These are phyloP conservation scores for Eucera pruinosa DNA, from an alignment of 2,888 invertebrate genomes.

Conservation along the genomic window DNA sequence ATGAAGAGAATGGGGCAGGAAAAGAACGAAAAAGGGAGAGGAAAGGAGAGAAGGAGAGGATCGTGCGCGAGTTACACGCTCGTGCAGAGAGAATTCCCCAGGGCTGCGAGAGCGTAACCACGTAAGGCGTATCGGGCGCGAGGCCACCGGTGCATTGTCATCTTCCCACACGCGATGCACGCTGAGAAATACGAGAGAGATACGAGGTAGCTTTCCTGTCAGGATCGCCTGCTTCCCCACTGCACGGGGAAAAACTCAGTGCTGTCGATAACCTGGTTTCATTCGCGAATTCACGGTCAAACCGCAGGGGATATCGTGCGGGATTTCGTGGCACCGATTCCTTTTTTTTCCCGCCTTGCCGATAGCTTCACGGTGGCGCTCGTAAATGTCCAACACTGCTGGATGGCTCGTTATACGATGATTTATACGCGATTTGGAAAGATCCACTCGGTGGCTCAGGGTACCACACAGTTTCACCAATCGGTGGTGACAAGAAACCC, in stretches of 20 bases:
- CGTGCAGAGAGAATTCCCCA: constrained; percentile 56
- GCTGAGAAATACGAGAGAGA: constrained; percentile 62
- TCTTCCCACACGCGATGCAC: constrained; percentile 75
- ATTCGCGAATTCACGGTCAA: constrained; percentile 44
- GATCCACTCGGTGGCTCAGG: neutral
- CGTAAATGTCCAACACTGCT: neutral
- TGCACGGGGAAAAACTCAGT: constrained; percentile 27
- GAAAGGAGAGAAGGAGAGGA: neutral
- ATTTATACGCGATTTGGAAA: constrained; percentile 6
- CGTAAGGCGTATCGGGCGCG: constrained; percentile 74
- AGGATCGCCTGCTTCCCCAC: neutral
- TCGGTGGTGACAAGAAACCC: too few species aligned
- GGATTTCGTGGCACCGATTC: constrained; percentile 5
- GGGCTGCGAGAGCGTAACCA: constrained; percentile 57
- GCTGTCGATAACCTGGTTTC: constrained; percentile 52
- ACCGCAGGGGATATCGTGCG: neutral
- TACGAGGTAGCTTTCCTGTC: constrained; percentile 17
- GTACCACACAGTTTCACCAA: neutral
- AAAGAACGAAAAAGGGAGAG: neutral
- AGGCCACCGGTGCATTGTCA: constrained; percentile 78
- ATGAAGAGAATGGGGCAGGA: neutral
- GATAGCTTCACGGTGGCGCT: neutral
- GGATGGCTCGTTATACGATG: neutral
- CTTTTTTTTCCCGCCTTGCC: neutral
- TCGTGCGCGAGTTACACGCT: constrained; percentile 42